Evolutionary conservation across 2,797 vertebrate genomes (phyloP).

Genomic region (Cetoscarus ocellatus): DNA sequence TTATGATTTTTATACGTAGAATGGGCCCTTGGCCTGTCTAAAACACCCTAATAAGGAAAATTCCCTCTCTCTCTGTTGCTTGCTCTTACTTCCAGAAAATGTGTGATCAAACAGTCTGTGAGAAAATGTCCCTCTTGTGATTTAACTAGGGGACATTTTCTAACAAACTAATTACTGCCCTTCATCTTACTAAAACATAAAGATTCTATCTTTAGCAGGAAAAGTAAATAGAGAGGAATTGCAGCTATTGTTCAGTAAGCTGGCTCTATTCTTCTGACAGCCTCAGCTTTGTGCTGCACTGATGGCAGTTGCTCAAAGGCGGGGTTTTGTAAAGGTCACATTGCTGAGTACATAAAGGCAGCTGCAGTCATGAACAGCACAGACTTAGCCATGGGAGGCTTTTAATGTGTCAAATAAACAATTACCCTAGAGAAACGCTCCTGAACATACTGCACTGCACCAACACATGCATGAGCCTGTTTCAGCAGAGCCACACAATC

Average conservation of each 20-base stretch:
- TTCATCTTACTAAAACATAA: conserved; percentile 8
- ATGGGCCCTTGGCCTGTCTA: no score
- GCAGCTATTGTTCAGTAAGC: conserved; percentile 14
- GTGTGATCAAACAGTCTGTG: no score
- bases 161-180: conserved; percentile 24
- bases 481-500: not conserved
- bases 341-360: conserved; percentile 34
- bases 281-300: conserved; percentile 3
- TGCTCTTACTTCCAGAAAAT: no score
- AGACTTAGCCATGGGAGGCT: conserved; percentile 11
- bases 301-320: conserved; percentile 38
- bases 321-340: conserved; percentile 58
- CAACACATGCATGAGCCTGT: not conserved
- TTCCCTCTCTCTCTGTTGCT: no score
- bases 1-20: no score
- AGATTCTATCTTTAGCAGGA: conserved; percentile 32
- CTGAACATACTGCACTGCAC: conserved; percentile 3
- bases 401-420: conserved; percentile 35
- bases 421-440: conserved; percentile 14
- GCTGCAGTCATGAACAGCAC: conserved; percentile 8
- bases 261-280: conserved; percentile 21
- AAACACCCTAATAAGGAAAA: no score
- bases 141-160: not conserved
- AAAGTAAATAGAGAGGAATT: conserved; percentile 11
- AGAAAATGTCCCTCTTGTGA: no score